phyloP scores from a whole-genome alignment of 2,113 vertebrate genomes.

The Myrmecobius fasciatus region DNA sequence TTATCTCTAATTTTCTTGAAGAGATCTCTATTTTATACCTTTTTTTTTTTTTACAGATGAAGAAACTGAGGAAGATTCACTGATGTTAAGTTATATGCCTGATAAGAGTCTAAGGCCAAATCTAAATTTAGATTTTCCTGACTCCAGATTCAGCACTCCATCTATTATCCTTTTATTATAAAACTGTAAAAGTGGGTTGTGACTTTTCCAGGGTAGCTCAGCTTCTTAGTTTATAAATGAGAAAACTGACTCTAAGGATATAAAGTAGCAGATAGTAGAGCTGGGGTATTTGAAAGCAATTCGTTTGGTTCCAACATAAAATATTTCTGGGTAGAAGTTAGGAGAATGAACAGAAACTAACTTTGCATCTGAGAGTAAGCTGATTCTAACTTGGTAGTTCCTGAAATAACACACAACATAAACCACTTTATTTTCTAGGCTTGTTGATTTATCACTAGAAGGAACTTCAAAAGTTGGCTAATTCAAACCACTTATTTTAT shows the following conservation, averaged over 20 bases:
- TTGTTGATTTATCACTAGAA: background rate
- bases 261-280: background rate
- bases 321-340: background rate
- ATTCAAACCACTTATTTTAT: background rate
- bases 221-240: background rate
- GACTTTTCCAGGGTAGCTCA: background rate
- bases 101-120: background rate
- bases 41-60: background rate
- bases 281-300: background rate
- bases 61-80: background rate
- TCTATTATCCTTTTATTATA: background rate
- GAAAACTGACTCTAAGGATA: background rate
- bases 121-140: background rate
- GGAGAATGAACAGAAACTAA: background rate
- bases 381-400: background rate
- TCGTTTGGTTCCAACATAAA: background rate
- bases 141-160: background rate
- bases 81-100: background rate
- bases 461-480: background rate
- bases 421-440: background rate
- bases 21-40: background rate
- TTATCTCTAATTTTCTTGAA: background rate
- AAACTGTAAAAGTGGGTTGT: background rate
- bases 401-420: background rate
- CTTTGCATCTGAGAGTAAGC: background rate